A percentile compares a stretch with the other conserved stretches of the same genome.
Evolutionary conservation across 2,797 vertebrate species (phyloP).

Genomic region (Cetoscarus ocellatus): DNA sequence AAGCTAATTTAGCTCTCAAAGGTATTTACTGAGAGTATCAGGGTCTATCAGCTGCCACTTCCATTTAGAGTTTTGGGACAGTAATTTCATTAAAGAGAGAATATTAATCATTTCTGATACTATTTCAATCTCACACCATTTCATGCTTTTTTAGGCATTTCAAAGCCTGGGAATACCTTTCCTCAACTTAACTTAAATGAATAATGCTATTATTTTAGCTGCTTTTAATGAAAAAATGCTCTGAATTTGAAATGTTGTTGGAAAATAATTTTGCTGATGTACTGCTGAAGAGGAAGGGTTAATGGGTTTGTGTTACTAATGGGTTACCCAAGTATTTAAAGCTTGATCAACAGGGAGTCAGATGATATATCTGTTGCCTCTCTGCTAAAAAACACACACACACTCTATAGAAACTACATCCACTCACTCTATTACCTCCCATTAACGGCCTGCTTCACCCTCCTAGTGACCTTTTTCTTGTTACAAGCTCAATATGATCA

Average conservation of each 20-base stretch:
- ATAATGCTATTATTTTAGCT: too few species aligned
- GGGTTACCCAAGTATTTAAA: constrained; percentile 48
- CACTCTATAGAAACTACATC: constrained; percentile 1
- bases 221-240: too few species aligned
- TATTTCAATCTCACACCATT: too few species aligned
- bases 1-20: too few species aligned
- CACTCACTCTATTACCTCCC: constrained; percentile 5
- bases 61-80: too few species aligned
- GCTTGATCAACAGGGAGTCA: constrained; percentile 34
- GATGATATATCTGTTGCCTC: constrained; percentile 30
- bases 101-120: too few species aligned
- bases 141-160: too few species aligned
- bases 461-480: constrained; percentile 3
- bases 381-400: constrained; percentile 19
- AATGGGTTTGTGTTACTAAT: constrained; percentile 49
- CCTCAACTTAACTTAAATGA: too few species aligned
- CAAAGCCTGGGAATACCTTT: too few species aligned
- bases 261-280: constrained; percentile 11
- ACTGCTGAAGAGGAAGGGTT: constrained; percentile 18
- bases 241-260: constrained; percentile 9
- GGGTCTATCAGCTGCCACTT: too few species aligned
- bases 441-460: constrained; percentile 12
- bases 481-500: constrained; percentile 27
- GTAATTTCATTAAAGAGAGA: too few species aligned
- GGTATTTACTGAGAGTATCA: too few species aligned